Evolutionary conservation across 2,113 vertebrate species (phyloP).

Genomic region (Azemiops feae): DNA sequence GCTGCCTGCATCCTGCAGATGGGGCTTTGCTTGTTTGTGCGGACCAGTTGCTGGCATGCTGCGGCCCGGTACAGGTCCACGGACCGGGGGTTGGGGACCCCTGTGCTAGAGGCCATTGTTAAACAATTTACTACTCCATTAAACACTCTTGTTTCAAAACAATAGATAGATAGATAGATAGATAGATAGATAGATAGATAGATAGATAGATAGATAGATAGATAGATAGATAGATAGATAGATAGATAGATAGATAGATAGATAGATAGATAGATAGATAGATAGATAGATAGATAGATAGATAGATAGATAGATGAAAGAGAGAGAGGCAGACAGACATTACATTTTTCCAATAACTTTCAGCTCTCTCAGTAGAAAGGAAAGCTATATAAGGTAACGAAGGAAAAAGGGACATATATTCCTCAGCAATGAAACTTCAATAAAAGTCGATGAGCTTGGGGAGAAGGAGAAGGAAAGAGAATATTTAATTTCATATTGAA

Average conservation of each 20-base stretch:
- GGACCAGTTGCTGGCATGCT: no score
- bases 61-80: no score
- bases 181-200: not conserved
- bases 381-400: not conserved
- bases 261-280: no score
- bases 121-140: not conserved
- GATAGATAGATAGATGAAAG: no score
- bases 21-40: no score
- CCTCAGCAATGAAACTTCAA: not conserved
- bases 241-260: no score
- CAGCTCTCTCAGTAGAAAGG: not conserved
- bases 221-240: no score
- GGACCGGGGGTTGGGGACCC: no score
- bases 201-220: not conserved
- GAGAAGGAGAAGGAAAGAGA: not conserved
- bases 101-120: not conserved
- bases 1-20: no score
- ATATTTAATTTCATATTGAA: slow-evolving; percentile 30
- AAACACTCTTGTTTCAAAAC: not conserved
- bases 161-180: not conserved
- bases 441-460: not conserved
- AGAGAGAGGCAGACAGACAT: not conserved
- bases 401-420: not conserved
- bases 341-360: not conserved
- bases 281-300: no score